Evolutionary conservation across 2,113 vertebrate genomes (phyloP).

Genomic region (Cettia cetti): DNA sequence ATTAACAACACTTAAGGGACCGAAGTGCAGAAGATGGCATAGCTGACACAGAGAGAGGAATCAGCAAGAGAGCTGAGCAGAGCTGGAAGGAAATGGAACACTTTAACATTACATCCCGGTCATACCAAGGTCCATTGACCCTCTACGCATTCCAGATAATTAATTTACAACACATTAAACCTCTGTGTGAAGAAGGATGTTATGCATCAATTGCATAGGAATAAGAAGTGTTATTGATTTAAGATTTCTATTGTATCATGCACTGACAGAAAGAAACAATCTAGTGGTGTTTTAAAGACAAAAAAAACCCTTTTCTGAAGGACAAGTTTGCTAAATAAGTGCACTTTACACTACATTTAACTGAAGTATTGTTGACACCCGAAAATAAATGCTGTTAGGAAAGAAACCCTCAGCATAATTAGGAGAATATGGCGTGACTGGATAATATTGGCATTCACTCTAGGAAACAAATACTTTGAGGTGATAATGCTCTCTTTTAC

Average conservation of each 20-base stretch:
- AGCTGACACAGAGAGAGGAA: slow-evolving; percentile 10
- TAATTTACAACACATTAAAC: slow-evolving; percentile 88
- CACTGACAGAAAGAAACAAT: slow-evolving; percentile 40
- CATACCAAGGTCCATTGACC: slow-evolving; percentile 83
- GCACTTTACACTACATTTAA: slow-evolving; percentile 39
- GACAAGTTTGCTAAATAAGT: slow-evolving; percentile 54
- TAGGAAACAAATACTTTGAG: slow-evolving; percentile 55
- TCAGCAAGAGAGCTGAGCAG: slow-evolving; percentile 22
- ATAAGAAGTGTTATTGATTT: slow-evolving; percentile 75
- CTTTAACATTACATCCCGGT: slow-evolving; percentile 63
- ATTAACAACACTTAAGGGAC: slow-evolving; percentile 63
- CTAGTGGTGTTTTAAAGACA: background rate
- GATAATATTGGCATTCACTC: slow-evolving; percentile 65
- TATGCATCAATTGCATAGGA: slow-evolving; percentile 71
- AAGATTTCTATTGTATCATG: slow-evolving; percentile 55
- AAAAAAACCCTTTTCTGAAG: slow-evolving; percentile 47
- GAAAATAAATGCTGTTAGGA: background rate
- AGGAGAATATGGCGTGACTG: slow-evolving; percentile 17
- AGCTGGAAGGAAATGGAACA: slow-evolving; percentile 66
- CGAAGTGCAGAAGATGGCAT: slow-evolving; percentile 45
- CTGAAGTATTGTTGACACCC: slow-evolving; percentile 5
- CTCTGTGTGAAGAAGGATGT: slow-evolving; percentile 77
- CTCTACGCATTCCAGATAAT: slow-evolving; percentile 80
- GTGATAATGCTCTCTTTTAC: slow-evolving; percentile 73
- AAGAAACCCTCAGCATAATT: slow-evolving; percentile 32